A percentile compares a stretch with the other conserved stretches of the same genome.
phyloP scores from a whole-genome alignment of 2,113 vertebrate genomes.

The Saimiri boliviensis region DNA sequence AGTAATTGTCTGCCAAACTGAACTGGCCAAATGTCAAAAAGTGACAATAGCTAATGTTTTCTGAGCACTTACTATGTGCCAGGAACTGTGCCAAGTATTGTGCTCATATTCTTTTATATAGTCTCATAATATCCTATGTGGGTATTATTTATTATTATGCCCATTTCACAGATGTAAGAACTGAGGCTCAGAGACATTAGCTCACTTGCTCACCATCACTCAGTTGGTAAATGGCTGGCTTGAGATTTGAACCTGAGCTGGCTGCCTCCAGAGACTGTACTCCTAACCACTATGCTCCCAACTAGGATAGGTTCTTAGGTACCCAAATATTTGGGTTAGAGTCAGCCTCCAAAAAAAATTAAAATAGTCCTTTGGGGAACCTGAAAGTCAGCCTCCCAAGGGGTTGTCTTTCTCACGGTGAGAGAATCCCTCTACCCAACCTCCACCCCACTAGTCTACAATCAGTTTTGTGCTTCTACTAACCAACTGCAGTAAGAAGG shows the following conservation, averaged over 20 bases:
- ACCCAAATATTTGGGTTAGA: not conserved
- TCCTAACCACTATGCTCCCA: not conserved
- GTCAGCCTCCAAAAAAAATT: not conserved
- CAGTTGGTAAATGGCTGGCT: not conserved
- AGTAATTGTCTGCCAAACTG: not conserved
- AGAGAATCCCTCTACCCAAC: not conserved
- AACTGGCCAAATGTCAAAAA: not conserved
- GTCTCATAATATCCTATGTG: not conserved
- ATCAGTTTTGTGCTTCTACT: not conserved
- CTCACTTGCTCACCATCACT: not conserved
- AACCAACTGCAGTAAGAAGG: not conserved
- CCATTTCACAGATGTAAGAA: not conserved
- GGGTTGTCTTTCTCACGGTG: not conserved
- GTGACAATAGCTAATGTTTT: not conserved
- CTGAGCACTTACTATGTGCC: not conserved
- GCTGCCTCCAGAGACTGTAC: not conserved
- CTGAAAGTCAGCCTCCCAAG: not conserved
- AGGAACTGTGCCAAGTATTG: not conserved
- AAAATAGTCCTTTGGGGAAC: not conserved
- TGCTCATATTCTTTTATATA: not conserved
- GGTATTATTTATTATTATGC: not conserved
- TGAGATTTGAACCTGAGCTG: not conserved
- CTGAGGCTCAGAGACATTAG: not conserved
- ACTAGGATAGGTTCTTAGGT: not conserved
- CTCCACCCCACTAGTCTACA: not conserved